Base-by-base conservation (phyloP, 2,113 vertebrate genomes). In the Xiphias gladius region DNA sequence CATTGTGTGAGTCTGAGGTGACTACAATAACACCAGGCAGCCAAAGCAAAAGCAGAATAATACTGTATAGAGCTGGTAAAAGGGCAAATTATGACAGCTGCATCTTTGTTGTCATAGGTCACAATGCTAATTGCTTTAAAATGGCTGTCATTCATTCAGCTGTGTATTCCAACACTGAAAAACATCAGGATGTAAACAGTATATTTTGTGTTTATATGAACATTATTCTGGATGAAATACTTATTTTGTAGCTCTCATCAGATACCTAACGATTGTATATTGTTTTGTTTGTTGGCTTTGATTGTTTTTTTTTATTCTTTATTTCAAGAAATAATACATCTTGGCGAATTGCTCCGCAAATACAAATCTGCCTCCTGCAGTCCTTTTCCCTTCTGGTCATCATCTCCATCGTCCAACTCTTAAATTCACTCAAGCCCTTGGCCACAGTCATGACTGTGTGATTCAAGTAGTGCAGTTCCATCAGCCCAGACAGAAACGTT, bases 81-180 rank as follows among this genome's bases (percentile, higher is more conserved):
- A 62, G 17, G 35, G 6, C 46, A 39, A 50, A 64, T 39, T 35
- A 24, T 43, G 58, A 73, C 50, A 61, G 32, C 32, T 6, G 52
- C 11, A 50, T 57, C 64, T 80, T 46, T 35, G 30, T 37, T 26
- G 13, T 58, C 19, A 74, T 64, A 48, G 19, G 12, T 50, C 61
- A 52, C 37, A 55, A 78, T 55, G 37, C 30, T 24, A 4, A 57
- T 50, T 19, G 12, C 28, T 74, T 57, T 74, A 39, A 50, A 79
- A 57, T 73, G 43, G 6, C 43, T 58, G 22, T 65, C n/a, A 28
- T 41, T 52, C n/a, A 54, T 32, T 55, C 52, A 67, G 11, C 28
- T 22, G 5, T 73, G 63, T 24, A 30, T 50, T 19, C 59, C 41
- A 61, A 43, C 43, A 10, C 7, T 59, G 32, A 20, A 26, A 35